Conservation (phyloP, 2,797 vertebrate species). For the Cichlasoma orientale region DNA sequence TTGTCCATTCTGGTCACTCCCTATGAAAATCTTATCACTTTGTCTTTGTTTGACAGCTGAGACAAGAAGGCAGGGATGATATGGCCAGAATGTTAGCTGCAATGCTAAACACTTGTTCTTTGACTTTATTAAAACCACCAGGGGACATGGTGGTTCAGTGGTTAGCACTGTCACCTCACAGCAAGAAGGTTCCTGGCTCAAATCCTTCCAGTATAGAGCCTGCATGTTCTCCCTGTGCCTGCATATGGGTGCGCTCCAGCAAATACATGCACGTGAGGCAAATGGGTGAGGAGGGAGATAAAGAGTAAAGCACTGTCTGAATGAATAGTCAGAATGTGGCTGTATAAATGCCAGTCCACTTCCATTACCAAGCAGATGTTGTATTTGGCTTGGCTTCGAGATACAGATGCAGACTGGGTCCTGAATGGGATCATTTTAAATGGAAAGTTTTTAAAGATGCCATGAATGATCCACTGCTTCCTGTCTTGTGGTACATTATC, state of each 20-base stretch:
- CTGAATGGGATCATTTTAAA: background rate
- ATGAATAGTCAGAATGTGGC: background rate
- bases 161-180: background rate
- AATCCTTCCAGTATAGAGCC: background rate
- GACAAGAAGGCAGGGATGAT: too few species aligned
- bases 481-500: background rate
- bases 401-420: background rate
- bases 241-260: background rate
- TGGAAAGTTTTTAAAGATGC: background rate
- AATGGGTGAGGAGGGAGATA: background rate
- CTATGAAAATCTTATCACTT: background rate
- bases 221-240: background rate
- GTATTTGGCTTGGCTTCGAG: background rate
- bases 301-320: background rate
- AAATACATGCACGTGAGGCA: too few species aligned
- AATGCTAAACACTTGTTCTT: too few species aligned
- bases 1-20: background rate
- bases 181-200: background rate
- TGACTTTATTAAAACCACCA: background rate
- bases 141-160: background rate
- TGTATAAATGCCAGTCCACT: background rate
- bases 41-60: too few species aligned
- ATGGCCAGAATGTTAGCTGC: too few species aligned
- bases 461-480: background rate
- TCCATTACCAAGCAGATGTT: background rate